A percentile compares a stretch with the other conserved stretches of the same genome.
Conservation (phyloP, 1,140 invertebrate species). For the roundworm (Caenorhabditis elegans) region DNA sequence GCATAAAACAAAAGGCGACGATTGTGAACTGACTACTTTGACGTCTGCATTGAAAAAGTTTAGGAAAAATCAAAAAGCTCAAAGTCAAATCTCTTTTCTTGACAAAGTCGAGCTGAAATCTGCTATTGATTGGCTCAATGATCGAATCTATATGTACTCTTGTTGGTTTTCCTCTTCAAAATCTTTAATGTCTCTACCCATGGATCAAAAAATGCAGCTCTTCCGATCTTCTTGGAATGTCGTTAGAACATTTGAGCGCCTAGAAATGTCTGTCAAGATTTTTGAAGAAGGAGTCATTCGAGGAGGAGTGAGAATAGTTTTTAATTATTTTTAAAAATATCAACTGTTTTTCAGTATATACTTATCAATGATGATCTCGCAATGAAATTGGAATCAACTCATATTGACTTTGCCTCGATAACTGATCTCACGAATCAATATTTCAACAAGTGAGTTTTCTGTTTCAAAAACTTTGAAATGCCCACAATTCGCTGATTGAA, state of each 20-base stretch:
- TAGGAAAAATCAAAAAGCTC: background rate
- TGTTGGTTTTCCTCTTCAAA: background rate
- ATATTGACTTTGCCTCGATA: background rate
- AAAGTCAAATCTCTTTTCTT: background rate
- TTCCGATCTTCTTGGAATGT: slow-evolving; percentile 6
- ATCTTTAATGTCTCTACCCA: slow-evolving; percentile 9
- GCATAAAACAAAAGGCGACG: background rate
- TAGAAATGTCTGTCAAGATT: background rate
- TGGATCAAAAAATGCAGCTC: slow-evolving; percentile 8
- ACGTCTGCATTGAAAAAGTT: background rate
- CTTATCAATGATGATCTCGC: background rate
- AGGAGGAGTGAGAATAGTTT: background rate
- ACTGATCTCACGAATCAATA: background rate
- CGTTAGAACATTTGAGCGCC: background rate
- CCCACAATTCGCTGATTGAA: no score
- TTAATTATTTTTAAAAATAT: background rate
- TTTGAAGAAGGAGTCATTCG: background rate
- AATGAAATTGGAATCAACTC: background rate
- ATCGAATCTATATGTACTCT: background rate
- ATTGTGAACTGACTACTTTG: background rate
- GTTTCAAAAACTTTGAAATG: no score
- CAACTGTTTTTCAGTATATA: background rate
- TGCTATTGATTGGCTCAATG: background rate
- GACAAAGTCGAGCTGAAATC: background rate
- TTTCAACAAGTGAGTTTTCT: slow-evolving; percentile 13